Evolutionary conservation across 1,140 invertebrate genomes (phyloP).

Genomic region (Orius insidiosus): DNA sequence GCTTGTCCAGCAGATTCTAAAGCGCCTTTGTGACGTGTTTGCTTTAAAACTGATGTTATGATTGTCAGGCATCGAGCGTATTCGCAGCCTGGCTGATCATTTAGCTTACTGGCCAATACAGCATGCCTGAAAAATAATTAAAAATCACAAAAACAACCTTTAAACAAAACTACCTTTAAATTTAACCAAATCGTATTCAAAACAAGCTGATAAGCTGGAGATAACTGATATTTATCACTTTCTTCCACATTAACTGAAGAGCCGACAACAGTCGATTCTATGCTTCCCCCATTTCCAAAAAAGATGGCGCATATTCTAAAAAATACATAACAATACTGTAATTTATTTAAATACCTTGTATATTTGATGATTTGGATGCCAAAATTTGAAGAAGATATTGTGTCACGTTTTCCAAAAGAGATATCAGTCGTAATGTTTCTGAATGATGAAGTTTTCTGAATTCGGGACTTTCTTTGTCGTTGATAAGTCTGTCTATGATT

Average conservation of each 20-base stretch:
- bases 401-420: constrained; percentile 25
- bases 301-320: constrained; percentile 35
- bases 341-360: constrained; percentile 21
- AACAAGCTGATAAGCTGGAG: constrained; percentile 45
- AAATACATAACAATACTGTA: neutral
- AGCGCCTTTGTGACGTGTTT: constrained; percentile 61
- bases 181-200: constrained; percentile 60
- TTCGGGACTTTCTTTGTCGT: constrained; percentile 19
- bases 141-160: too few species aligned
- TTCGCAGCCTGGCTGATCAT: constrained; percentile 21
- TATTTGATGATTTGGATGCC: constrained; percentile 22
- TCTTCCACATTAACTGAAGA: constrained; percentile 28
- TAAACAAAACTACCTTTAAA: constrained; percentile 38
- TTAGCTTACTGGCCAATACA: constrained; percentile 31
- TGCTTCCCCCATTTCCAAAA: constrained; percentile 39
- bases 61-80: constrained; percentile 31
- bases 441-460: constrained; percentile 11
- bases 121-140: constrained; percentile 27
- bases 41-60: constrained; percentile 44
- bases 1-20: constrained; percentile 50
- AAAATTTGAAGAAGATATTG: constrained; percentile 26
- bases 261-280: constrained; percentile 27
- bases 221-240: constrained; percentile 28
- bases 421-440: constrained; percentile 21
- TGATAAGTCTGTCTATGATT: constrained; percentile 22